phyloP scores from a whole-genome alignment of 2,113 vertebrate species.

The Muntiacus muntjak region DNA sequence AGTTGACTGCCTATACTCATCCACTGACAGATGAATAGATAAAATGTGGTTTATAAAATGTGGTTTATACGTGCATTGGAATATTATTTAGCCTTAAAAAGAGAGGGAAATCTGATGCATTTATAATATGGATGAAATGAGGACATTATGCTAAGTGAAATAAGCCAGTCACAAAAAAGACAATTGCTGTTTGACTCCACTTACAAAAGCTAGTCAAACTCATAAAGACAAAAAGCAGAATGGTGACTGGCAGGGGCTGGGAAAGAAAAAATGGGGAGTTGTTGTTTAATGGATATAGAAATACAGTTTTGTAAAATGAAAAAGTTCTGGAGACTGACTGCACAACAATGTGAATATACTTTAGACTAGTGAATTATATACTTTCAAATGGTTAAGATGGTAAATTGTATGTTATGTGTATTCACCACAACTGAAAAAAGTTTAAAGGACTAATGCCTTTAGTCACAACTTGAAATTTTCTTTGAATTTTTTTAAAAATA shows the following conservation, averaged over 20 bases:
- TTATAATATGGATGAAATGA: not conserved
- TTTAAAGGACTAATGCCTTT: not conserved
- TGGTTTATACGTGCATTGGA: not conserved
- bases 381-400: not conserved
- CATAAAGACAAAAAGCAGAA: not conserved
- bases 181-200: not conserved
- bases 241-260: accelerated
- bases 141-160: not conserved
- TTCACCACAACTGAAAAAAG: not conserved
- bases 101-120: not conserved
- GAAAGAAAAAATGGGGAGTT: not conserved
- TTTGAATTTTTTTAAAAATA: not conserved
- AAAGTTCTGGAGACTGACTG: not conserved
- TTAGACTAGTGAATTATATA: not conserved
- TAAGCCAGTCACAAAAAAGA: not conserved
- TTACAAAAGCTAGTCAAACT: not conserved
- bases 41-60: not conserved
- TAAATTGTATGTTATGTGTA: not conserved
- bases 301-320: not conserved
- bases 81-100: not conserved
- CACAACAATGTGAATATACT: not conserved
- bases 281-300: not conserved
- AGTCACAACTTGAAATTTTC: not conserved
- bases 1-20: not conserved
- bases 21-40: not conserved